Conservation (phyloP, 23 tunicate genomes). For the Trididemnum miniatum region DNA sequence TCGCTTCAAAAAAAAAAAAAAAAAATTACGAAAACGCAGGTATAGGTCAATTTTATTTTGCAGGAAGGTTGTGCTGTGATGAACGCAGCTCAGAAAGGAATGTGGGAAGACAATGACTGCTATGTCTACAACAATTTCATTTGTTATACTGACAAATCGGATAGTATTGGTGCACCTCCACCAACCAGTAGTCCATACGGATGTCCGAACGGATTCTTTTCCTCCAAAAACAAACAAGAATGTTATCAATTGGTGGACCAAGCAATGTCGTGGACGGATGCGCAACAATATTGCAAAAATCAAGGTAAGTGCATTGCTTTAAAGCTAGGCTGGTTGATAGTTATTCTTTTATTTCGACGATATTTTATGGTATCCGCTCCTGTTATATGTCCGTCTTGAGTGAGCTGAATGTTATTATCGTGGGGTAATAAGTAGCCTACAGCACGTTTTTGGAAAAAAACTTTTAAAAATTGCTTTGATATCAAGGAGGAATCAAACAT, state of each 20-base stretch:
- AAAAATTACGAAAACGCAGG: too few relatives aligned
- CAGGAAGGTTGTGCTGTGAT: constrained; percentile 86
- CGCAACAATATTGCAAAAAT: constrained; percentile 48
- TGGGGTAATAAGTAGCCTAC: too few relatives aligned
- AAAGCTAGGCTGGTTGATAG: too few relatives aligned
- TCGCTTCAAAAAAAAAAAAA: too few relatives aligned
- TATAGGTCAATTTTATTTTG: too few relatives aligned
- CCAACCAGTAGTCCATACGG: constrained; percentile 47
- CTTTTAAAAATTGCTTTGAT: too few relatives aligned
- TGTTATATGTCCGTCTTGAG: too few relatives aligned
- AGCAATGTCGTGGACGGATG: constrained; percentile 53
- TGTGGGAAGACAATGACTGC: constrained; percentile 70
- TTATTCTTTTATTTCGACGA: too few relatives aligned
- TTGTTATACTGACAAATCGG: constrained; percentile 53
- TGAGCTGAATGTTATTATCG: too few relatives aligned
- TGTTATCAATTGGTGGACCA: constrained; percentile 58
- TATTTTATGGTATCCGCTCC: too few relatives aligned
- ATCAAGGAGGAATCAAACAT: too few relatives aligned
- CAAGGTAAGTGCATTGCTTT: constrained; percentile 55
- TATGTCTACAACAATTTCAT: constrained; percentile 19
- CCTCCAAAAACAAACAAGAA: constrained; percentile 46
- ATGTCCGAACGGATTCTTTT: constrained; percentile 48
- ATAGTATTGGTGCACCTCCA: constrained; percentile 34
- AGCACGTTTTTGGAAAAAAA: too few relatives aligned
- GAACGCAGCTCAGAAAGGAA: constrained; percentile 25